Conservation (phyloP, 2,797 vertebrate genomes). For the Benthosema pterotum region DNA sequence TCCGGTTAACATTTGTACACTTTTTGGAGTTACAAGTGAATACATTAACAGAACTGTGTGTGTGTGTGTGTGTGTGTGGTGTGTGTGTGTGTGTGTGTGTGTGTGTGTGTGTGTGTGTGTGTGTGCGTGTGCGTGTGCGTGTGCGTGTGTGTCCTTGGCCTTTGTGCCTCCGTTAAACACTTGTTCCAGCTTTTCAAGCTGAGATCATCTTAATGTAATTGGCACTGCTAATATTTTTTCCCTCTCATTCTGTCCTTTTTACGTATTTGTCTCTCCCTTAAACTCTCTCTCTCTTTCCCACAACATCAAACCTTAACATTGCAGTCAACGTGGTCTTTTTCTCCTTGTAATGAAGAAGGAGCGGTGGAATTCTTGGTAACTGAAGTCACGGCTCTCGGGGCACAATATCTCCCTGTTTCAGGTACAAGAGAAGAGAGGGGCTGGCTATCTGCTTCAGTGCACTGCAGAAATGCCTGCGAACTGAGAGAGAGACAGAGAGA, state of each 20-base stretch:
- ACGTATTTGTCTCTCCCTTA: slow-evolving; percentile 5
- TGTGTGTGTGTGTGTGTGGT: too few relatives aligned
- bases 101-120: slow-evolving; percentile 1
- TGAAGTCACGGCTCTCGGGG: slow-evolving; percentile 47
- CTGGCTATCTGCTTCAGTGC: slow-evolving; percentile 57
- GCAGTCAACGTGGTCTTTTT: slow-evolving; percentile 26
- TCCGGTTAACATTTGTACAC: not conserved
- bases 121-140: slow-evolving; percentile 1
- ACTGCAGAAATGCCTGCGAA: slow-evolving; percentile 53
- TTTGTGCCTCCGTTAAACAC: not conserved
- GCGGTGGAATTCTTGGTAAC: slow-evolving; percentile 60
- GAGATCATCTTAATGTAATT: slow-evolving; percentile 36
- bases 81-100: not conserved
- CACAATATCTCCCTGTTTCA: slow-evolving; percentile 65
- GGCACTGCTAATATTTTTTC: slow-evolving; percentile 24
- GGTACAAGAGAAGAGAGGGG: slow-evolving; percentile 41
- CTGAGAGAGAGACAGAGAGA: slow-evolving; percentile 16
- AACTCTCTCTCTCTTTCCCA: slow-evolving; percentile 10
- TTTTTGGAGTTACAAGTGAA: not conserved
- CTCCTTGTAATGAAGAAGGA: slow-evolving; percentile 61
- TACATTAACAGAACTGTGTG: not conserved
- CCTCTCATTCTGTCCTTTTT: slow-evolving; percentile 33
- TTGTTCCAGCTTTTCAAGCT: not conserved
- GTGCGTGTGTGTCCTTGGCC: not conserved
- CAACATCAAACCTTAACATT: slow-evolving; percentile 46